A percentile compares a stretch with the other conserved stretches of the same genome.
phyloP scores from a whole-genome alignment of 2,888 invertebrate genomes.

The Carterocephalus palaemon region DNA sequence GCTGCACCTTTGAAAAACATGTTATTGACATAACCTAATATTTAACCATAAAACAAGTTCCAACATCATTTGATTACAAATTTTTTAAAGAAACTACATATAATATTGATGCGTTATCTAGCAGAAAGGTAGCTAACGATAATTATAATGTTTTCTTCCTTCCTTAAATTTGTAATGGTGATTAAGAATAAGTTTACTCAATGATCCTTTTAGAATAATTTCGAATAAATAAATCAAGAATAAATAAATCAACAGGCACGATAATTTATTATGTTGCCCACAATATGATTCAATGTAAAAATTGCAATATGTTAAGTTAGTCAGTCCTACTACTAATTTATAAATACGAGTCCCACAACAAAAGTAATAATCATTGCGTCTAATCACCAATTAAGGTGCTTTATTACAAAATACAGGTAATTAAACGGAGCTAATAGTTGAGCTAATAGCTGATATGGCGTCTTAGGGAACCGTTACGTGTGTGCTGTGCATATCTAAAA shows the following conservation, averaged over 20 bases:
- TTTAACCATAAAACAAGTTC: constrained; percentile 29
- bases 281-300: too few relatives aligned
- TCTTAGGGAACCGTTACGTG: constrained; percentile 26
- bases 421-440: constrained; percentile 35
- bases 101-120: too few relatives aligned
- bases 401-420: constrained; percentile 59
- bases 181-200: too few relatives aligned
- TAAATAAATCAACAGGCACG: too few relatives aligned
- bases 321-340: constrained; percentile 57
- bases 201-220: too few relatives aligned
- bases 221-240: too few relatives aligned
- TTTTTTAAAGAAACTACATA: too few relatives aligned
- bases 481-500: constrained; percentile 35
- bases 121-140: too few relatives aligned
- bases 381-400: constrained; percentile 63
- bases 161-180: too few relatives aligned
- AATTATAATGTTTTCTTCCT: too few relatives aligned
- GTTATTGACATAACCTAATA: constrained; percentile 67
- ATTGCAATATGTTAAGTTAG: constrained; percentile 59
- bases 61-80: constrained; percentile 32
- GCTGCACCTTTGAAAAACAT: constrained; percentile 65
- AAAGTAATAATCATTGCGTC: constrained; percentile 56
- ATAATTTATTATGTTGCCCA: too few relatives aligned
- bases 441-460: constrained; percentile 30
- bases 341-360: constrained; percentile 41